Evolutionary conservation across 2,797 vertebrate genomes (phyloP), one percentile per base, ranked within the genome.

Genomic region (Fratercula arctica): DNA sequence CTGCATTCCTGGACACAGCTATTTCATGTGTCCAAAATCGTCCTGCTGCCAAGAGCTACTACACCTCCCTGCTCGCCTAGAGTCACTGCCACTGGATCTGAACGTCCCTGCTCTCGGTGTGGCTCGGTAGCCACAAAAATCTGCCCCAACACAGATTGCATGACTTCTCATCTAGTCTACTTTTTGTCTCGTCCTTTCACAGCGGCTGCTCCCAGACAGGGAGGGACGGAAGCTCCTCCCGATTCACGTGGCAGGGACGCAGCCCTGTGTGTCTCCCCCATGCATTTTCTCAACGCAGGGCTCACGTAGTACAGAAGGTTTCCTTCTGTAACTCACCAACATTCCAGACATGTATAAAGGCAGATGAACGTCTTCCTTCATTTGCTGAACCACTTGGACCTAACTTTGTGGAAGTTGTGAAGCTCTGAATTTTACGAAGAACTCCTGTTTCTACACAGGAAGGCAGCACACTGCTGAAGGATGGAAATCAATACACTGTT

Each of bases 21-120:
- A 24, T 45, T 75, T 61, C 1, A 0, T 17, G 29, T 24, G 19
- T 28, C 63, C 70, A 66, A 82, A 92, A 61, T 0, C 0, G 0
- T 6, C 39, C 33, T 43, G 5, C n/a, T 67, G 20, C 23, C 26
- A 29, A 8, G 2, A 87, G 45, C 41, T 68, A 13, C 23, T 29
- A 20, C 18, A 69, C 7, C 15, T 77, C 28, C 26, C 48, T 74
- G 35, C 75, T 46, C 1, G 1, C 11, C 12, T 13, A 23, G 25
- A 53, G 18, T n/a, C 60, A 19, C 16, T 74, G 28, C 16, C 46
- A 20, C 60, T 50, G 24, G 50, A 59, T 6, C 11, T 73, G 5
- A 0, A 0, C 11, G 25, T 25, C 35, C 80, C 48, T 88, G 76
- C 15, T 75, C 63, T 53, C 46, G 37, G 46, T 18, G 37, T 3